A percentile compares a stretch with the other conserved stretches of the same genome.
Evolutionary conservation across 2,797 vertebrate genomes (phyloP).

Genomic region (Ispidina lecontei): DNA sequence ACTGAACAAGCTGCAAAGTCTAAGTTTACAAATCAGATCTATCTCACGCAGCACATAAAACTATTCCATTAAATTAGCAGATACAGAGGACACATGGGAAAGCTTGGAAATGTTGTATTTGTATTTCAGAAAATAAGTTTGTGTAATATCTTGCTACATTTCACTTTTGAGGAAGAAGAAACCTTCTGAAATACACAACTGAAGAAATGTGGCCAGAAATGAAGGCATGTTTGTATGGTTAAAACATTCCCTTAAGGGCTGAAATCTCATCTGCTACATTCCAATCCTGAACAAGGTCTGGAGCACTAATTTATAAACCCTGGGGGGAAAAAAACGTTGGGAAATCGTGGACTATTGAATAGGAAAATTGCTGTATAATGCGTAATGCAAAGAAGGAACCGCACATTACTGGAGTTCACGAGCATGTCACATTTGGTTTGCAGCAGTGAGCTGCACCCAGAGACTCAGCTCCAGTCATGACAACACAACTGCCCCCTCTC

Average conservation of each 20-base stretch:
- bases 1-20: not conserved
- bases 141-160: not conserved
- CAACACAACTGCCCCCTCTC: not conserved
- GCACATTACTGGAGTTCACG: not conserved
- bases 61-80: not conserved
- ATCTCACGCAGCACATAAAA: not conserved
- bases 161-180: not conserved
- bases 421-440: not conserved
- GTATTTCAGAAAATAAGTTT: not conserved
- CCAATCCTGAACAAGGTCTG: not conserved
- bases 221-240: not conserved
- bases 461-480: accelerated
- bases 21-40: not conserved
- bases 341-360: not conserved
- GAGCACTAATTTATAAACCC: not conserved
- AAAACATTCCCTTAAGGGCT: not conserved
- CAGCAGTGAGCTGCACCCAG: not conserved
- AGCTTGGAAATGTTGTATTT: not conserved
- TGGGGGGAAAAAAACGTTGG: not conserved
- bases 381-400: not conserved
- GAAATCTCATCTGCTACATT: constrained; percentile 23
- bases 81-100: not conserved
- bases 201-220: not conserved
- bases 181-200: not conserved
- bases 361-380: not conserved